Evolutionary conservation across 1,140 invertebrate species (phyloP).

Genomic region (Calycopis cecrops): DNA sequence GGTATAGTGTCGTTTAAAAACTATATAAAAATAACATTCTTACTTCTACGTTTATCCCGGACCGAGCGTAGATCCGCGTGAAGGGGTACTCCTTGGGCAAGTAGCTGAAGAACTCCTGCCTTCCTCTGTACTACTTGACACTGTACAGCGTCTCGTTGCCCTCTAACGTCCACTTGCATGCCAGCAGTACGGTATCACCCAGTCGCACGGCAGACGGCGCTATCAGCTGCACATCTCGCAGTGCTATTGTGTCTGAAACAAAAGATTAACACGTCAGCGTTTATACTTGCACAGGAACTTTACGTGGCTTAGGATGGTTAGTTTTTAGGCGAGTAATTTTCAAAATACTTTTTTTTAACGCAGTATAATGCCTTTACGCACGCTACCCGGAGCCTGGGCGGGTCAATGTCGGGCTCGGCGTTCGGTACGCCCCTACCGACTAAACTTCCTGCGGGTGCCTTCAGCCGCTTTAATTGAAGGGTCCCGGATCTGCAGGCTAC

Average conservation of each 20-base stretch:
- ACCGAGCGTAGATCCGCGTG: slow-evolving; percentile 76
- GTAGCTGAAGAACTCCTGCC: slow-evolving; percentile 82
- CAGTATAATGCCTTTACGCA: too few species aligned
- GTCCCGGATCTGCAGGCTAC: too few species aligned
- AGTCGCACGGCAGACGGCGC: slow-evolving; percentile 80
- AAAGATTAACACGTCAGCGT: slow-evolving; percentile 22
- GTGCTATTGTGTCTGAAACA: slow-evolving; percentile 56
- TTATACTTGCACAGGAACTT: too few species aligned
- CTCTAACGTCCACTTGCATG: slow-evolving; percentile 85
- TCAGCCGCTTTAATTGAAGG: too few species aligned
- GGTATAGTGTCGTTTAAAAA: too few species aligned
- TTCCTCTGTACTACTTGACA: slow-evolving; percentile 89
- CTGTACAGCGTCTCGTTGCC: slow-evolving; percentile 80
- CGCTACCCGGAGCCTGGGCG: too few species aligned
- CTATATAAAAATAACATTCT: slow-evolving; percentile 33
- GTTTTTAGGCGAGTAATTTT: too few species aligned
- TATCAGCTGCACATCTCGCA: slow-evolving; percentile 59
- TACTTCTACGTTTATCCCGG: slow-evolving; percentile 78
- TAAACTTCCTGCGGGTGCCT: too few species aligned
- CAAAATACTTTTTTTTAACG: too few species aligned
- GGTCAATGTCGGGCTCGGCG: too few species aligned
- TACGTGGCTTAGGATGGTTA: too few species aligned
- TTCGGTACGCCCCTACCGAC: too few species aligned
- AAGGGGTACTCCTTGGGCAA: slow-evolving; percentile 40
- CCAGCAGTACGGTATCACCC: slow-evolving; percentile 80